A percentile compares a stretch with the other conserved stretches of the same genome.
Conservation (phyloP, 2,888 invertebrate species). For the Helobdella robusta region DNA sequence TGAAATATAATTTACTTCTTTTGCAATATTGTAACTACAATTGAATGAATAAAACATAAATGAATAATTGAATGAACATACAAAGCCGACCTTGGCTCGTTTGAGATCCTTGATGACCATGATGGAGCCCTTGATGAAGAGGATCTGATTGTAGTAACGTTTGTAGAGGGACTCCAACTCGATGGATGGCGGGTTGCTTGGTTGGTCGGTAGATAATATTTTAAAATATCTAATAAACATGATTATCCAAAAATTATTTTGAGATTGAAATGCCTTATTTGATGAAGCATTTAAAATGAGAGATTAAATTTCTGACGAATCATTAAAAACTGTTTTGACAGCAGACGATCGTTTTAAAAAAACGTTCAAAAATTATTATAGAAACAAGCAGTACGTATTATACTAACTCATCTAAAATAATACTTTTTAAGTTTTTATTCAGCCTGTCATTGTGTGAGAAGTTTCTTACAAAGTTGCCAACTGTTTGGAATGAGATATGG, state of each 20-base stretch:
- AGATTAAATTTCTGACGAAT: no score
- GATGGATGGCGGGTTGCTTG: conserved; percentile 5
- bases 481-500: neutral
- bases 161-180: conserved; percentile 13
- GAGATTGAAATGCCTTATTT: no score
- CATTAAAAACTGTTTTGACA: no score
- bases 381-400: no score
- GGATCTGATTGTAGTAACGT: neutral
- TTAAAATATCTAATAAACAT: no score
- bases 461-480: conserved; percentile 17
- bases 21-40: no score
- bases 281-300: no score
- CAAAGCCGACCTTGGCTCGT: conserved; percentile 10
- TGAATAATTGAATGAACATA: neutral
- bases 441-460: conserved; percentile 18
- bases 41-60: neutral
- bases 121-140: conserved; percentile 14
- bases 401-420: conserved; percentile 8
- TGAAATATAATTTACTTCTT: no score
- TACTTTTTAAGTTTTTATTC: conserved; percentile 16
- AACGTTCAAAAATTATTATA: no score
- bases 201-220: no score
- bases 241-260: no score
- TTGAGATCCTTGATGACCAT: neutral
- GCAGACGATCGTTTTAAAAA: no score